Base-by-base conservation (phyloP, 1,140 invertebrate genomes). In the Saccostrea cuccullata region DNA sequence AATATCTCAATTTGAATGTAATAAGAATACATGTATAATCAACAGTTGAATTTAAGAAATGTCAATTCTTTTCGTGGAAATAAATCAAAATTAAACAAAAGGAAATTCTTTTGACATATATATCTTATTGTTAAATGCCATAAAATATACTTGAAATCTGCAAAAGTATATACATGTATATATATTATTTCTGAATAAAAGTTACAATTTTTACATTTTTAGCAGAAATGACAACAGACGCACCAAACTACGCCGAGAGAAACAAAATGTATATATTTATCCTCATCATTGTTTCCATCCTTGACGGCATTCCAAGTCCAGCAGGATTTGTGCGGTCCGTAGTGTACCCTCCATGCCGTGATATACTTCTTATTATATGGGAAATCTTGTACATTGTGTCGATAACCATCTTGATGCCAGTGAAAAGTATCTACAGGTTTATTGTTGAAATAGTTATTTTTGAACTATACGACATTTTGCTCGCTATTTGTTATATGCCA, bases 401-500 rank as follows among this genome's bases (percentile, higher is more conserved):
- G 15, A 36, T 77, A 11, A 26, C 26, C 15, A 77, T 77, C 11
- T 30, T 77, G 11, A 77, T 30, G 23, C 70, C 70, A 12, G 23
- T 77, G 4, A 77, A 30, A 77, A 30, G 26, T 36, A 30, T 77
- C 2, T 77, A 77, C 26, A 77, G 70, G 15, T 30, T 77, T 40
- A 12, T 77, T 4, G 26, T 36, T 30, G 70, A 77, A 26, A 36
- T 77, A 11, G 26, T 77, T 17, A 30, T 77, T 36, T 36, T 30
- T 77, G 70, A 77, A 36, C 70, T 77, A 11, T 77, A 77, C 30
- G 70, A 77, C 13, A 30, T 77, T 77, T 77, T 77, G 12, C 23
- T 77, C 36, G 70, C 70, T 77, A 36, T 77, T 77, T 77, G 23
- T 12, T 77, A 30, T 36, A 77, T 77, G 70, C 70, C 70, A 30